A percentile compares a stretch with the other conserved stretches of the same genome.
Evolutionary conservation across 1,140 invertebrate genomes (phyloP).

Genomic region (Atta colombica): DNA sequence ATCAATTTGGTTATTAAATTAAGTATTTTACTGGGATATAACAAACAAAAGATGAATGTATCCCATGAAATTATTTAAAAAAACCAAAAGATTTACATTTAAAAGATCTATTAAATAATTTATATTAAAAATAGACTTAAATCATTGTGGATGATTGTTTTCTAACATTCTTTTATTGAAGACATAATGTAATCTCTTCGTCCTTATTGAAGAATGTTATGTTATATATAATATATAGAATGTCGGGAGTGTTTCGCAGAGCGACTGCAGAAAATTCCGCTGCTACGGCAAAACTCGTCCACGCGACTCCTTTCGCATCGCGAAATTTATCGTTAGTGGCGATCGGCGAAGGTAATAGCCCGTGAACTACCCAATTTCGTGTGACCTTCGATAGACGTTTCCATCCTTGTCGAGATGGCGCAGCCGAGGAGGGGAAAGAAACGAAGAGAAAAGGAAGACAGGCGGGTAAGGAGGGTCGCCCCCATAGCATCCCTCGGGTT

Average conservation of each 20-base stretch:
- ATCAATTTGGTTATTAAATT: neutral
- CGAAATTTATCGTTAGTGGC: constrained; percentile 75
- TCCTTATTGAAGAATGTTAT: neutral
- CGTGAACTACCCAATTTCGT: constrained; percentile 75
- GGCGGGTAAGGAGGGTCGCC: constrained; percentile 24
- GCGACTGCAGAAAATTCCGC: constrained; percentile 43
- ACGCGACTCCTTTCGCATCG: constrained; percentile 36
- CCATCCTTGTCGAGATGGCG: constrained; percentile 47
- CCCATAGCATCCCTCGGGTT: constrained; percentile 55
- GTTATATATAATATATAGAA: neutral
- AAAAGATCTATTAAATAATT: neutral
- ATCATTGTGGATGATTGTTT: neutral
- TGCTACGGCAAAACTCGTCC: constrained; percentile 49
- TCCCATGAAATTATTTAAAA: neutral
- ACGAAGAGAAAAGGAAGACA: constrained; percentile 10
- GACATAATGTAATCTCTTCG: neutral
- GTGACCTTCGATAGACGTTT: constrained; percentile 74
- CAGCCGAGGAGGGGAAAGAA: neutral
- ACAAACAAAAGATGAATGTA: neutral
- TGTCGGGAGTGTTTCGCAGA: constrained; percentile 30
- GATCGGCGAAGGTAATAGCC: constrained; percentile 74
- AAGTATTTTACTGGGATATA: neutral
- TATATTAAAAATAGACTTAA: neutral
- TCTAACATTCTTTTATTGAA: neutral
- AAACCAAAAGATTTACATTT: neutral